These are phyloP conservation scores for Poeciliopsis gracilis DNA, from an alignment of 2,797 vertebrate genomes.

Conservation along the genomic window DNA sequence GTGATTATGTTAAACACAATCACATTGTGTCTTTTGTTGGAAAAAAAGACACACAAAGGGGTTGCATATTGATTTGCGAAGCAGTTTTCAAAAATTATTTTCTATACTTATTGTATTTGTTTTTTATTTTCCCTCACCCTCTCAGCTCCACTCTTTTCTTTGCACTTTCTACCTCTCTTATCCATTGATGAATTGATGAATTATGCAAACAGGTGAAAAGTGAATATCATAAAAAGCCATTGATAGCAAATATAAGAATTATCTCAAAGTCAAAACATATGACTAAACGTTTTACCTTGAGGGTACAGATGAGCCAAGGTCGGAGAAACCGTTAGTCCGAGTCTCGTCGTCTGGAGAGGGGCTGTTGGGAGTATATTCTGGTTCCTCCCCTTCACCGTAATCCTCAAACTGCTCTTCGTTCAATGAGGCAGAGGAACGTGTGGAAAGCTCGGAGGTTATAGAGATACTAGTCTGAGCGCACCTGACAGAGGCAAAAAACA, in stretches of 20 bases:
- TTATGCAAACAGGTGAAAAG: not conserved
- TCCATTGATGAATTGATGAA: not conserved
- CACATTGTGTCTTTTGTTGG: not conserved
- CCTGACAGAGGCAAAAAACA: slow-evolving; percentile 65
- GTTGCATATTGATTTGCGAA: not conserved
- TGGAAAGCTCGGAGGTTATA: slow-evolving; percentile 89
- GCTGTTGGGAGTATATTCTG: slow-evolving; percentile 91
- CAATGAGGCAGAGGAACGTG: slow-evolving; percentile 90
- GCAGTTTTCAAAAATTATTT: not conserved
- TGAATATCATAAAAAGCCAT: not conserved
- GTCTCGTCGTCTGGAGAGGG: slow-evolving; percentile 91
- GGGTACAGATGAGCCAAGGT: slow-evolving; percentile 94
- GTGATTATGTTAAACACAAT: not conserved
- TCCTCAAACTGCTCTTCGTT: slow-evolving; percentile 99
- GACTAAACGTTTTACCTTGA: slow-evolving; percentile 83
- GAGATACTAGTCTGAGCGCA: slow-evolving; percentile 84
- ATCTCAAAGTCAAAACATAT: not conserved
- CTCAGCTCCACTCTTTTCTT: no score
- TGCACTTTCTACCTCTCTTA: no score
- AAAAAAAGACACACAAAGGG: not conserved
- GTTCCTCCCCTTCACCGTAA: slow-evolving; percentile 94
- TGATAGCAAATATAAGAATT: not conserved
- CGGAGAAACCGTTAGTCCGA: slow-evolving; percentile 90
- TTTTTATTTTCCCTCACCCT: no score
- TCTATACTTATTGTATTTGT: not conserved